A percentile compares a stretch with the other conserved stretches of the same genome.
phyloP scores from a whole-genome alignment of 2,113 vertebrate species.

The Murina feae region DNA sequence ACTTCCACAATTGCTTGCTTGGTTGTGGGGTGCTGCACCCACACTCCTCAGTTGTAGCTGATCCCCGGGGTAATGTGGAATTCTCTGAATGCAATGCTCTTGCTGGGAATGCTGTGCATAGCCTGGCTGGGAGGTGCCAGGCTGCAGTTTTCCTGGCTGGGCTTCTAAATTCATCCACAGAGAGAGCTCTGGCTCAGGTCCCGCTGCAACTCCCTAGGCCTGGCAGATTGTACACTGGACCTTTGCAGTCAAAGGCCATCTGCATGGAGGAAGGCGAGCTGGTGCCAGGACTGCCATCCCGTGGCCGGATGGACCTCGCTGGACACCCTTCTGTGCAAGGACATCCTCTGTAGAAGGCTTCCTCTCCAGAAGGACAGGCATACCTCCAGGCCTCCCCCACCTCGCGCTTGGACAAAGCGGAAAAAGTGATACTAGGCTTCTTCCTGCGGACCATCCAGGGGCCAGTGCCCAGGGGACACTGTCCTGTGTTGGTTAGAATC shows the following conservation, averaged over 20 bases:
- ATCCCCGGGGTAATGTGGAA: fast-evolving
- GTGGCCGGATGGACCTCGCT: background rate
- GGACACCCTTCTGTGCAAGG: background rate
- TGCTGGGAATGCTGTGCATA: background rate
- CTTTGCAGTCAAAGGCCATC: background rate
- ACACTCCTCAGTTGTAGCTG: too few species aligned
- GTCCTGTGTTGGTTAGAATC: background rate
- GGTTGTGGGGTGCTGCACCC: fast-evolving
- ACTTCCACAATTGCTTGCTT: background rate
- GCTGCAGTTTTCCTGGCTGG: background rate
- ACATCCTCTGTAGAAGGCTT: conserved; percentile 36
- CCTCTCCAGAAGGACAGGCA: background rate
- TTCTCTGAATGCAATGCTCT: background rate
- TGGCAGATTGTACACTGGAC: conserved; percentile 23
- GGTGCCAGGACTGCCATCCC: conserved; percentile 46
- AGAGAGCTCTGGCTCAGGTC: background rate
- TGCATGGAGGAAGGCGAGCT: background rate
- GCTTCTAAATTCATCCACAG: background rate
- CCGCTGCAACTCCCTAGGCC: background rate
- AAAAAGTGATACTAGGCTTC: background rate
- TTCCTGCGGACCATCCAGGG: background rate
- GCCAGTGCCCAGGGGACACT: background rate
- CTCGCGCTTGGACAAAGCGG: background rate
- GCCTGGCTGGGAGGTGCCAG: background rate
- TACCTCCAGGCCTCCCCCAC: background rate